Evolutionary conservation across 1,140 invertebrate genomes (phyloP), one percentile per base, ranked within the genome.

Genomic region (Amphibalanus amphitrite): DNA sequence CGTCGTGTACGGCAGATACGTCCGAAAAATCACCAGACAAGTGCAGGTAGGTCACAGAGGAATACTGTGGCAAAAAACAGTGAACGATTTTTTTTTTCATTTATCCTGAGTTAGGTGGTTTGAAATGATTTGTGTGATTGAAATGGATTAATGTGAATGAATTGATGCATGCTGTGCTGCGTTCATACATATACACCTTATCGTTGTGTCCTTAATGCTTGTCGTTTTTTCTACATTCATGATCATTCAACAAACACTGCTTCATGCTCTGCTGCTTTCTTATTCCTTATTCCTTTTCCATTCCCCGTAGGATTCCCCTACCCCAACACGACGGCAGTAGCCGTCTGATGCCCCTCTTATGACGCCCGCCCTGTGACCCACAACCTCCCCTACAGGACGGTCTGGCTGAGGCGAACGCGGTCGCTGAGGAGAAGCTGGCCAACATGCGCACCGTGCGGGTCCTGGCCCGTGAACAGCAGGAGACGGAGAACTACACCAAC

Each of bases 401-500:
- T 70, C 81, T 95, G 29, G 93, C 93, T 0, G 83, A 85, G 71
- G 85, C 93, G 38, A 93, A 90, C 73, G 86, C 93, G 79, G 85
- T 88, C 29, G 93, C 93, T 0, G 94, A 98, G 82, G 95, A 99
- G 78, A 89, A 89, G 76, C 90, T 98, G 67, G 87, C 89, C 29
- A 97, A 96, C 78, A 91, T 98, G 73, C 85, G 94, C 76, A 97
- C 95, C 6, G 95, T 99, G 0, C 90, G 95, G 81, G 87, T 89
- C 1, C 97, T 98, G 79, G 91, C 88, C 3, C 89, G 93, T 77
- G 95, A 98, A 79, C 75, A 82, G 4, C 85, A 84, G 74, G 95
- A 98, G 83, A 85, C 88, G 29, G 75, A 83, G 28, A 78, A 81
- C 0, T 98, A 95, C 77, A 82, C 82, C 69, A 75, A 79, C 0